phyloP scores from a whole-genome alignment of 2,888 invertebrate species.

The Drosophila yooni region DNA sequence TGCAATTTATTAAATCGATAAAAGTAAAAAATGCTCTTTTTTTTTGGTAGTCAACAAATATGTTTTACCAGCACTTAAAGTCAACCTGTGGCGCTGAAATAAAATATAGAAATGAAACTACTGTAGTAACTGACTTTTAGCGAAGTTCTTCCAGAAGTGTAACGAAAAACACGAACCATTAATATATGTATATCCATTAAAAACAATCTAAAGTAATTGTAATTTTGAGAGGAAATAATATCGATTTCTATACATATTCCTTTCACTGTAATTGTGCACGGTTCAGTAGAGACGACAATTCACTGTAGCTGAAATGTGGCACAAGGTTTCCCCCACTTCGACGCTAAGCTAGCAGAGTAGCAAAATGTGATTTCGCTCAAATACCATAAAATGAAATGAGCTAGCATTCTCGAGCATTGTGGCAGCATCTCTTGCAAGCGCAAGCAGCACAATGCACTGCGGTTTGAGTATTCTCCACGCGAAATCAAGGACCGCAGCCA shows the following conservation, averaged over 20 bases:
- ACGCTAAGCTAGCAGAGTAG: slow-evolving; percentile 36
- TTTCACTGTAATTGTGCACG: not conserved
- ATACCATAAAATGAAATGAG: slow-evolving; percentile 62
- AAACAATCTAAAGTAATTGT: not conserved
- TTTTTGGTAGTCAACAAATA: slow-evolving; percentile 33
- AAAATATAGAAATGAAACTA: slow-evolving; percentile 2
- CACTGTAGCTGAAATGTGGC: slow-evolving; percentile 18
- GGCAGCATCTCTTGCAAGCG: slow-evolving; percentile 20
- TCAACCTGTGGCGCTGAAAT: slow-evolving; percentile 37
- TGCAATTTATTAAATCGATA: slow-evolving; percentile 75
- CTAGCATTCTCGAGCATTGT: slow-evolving; percentile 30
- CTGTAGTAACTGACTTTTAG: not conserved
- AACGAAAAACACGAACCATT: not conserved
- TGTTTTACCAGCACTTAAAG: slow-evolving; percentile 35
- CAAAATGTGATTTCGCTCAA: slow-evolving; percentile 41
- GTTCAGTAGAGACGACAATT: not conserved
- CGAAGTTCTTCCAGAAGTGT: too few relatives aligned
- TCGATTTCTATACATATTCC: not conserved
- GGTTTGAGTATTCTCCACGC: slow-evolving; percentile 25
- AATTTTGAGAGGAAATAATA: not conserved
- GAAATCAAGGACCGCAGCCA: slow-evolving; percentile 47
- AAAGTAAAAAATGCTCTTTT: slow-evolving; percentile 31
- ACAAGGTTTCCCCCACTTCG: slow-evolving; percentile 29
- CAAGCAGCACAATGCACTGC: slow-evolving; percentile 41
- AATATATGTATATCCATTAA: too few relatives aligned